phyloP scores from a whole-genome alignment of 2,888 invertebrate species.

The Lasiommata megera region DNA sequence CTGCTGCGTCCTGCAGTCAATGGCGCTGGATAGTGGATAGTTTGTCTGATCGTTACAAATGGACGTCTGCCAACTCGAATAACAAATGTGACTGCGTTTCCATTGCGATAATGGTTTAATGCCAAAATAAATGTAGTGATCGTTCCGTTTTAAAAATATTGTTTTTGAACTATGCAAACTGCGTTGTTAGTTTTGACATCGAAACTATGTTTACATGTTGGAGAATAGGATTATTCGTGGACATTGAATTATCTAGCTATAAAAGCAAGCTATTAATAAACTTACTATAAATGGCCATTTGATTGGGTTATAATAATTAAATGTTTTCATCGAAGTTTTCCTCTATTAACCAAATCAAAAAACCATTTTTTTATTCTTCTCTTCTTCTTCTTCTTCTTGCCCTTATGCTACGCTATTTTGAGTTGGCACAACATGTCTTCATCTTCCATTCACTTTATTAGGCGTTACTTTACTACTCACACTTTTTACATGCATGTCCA shows the following conservation, averaged over 20 bases:
- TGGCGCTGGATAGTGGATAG: slow-evolving; percentile 29
- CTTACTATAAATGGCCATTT: too few relatives aligned
- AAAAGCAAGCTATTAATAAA: too few relatives aligned
- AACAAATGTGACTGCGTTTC: slow-evolving; percentile 45
- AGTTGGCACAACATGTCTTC: too few relatives aligned
- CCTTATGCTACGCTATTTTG: too few relatives aligned
- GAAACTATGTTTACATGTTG: background rate
- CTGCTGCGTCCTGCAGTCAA: slow-evolving; percentile 26
- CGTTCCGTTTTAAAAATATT: slow-evolving; percentile 13
- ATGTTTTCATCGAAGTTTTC: too few relatives aligned
- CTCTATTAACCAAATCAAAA: too few relatives aligned
- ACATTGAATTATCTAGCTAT: background rate
- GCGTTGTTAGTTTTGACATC: background rate
- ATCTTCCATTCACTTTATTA: too few relatives aligned
- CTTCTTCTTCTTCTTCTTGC: too few relatives aligned
- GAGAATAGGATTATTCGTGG: background rate
- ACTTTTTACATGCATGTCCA: too few relatives aligned
- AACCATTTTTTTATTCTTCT: too few relatives aligned
- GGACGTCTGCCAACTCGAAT: slow-evolving; percentile 57
- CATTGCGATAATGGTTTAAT: slow-evolving; percentile 47
- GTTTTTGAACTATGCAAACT: slow-evolving; percentile 9
- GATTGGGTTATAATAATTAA: too few relatives aligned
- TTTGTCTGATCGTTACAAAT: slow-evolving; percentile 54
- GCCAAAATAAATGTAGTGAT: slow-evolving; percentile 37
- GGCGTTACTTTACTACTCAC: too few relatives aligned